Evolutionary conservation across 2,888 invertebrate species (phyloP).

Genomic region (Caenorhabditis sp.): DNA sequence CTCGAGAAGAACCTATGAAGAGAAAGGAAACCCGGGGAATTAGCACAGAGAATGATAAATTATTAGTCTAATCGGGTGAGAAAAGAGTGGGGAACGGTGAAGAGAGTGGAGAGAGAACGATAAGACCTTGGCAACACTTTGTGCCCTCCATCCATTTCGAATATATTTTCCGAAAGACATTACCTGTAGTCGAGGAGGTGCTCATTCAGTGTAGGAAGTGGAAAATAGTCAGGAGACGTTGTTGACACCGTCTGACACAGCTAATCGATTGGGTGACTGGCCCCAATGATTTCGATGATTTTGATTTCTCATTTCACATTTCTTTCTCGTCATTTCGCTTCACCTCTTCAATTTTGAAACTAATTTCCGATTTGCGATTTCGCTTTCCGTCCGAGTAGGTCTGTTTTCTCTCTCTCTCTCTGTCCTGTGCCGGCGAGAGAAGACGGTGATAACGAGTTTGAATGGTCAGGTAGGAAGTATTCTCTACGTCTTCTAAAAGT

Average conservation of each 20-base stretch:
- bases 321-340: conserved; percentile 4
- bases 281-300: conserved; percentile 13
- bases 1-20: background rate
- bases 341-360: conserved; percentile 17
- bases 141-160: conserved; percentile 23
- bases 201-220: conserved; percentile 25
- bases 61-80: conserved; percentile 29
- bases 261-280: conserved; percentile 6
- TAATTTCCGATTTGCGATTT: conserved; percentile 3
- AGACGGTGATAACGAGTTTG: conserved; percentile 30
- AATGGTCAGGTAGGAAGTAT: conserved; percentile 21
- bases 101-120: conserved; percentile 23
- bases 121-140: conserved; percentile 18
- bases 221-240: conserved; percentile 1
- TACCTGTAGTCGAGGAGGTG: conserved; percentile 32
- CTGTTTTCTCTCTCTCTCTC: conserved; percentile 36
- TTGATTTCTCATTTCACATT: conserved; percentile 7
- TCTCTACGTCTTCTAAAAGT: conserved; percentile 7
- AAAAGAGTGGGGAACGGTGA: conserved; percentile 42
- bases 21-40: conserved; percentile 1
- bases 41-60: conserved; percentile 17
- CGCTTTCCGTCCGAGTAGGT: conserved; percentile 42
- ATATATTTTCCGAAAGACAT: too few species aligned
- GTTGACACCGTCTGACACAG: conserved; percentile 1
- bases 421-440: conserved; percentile 11